phyloP scores from a whole-genome alignment of 2,888 invertebrate species.

The Mythimna pallens region DNA sequence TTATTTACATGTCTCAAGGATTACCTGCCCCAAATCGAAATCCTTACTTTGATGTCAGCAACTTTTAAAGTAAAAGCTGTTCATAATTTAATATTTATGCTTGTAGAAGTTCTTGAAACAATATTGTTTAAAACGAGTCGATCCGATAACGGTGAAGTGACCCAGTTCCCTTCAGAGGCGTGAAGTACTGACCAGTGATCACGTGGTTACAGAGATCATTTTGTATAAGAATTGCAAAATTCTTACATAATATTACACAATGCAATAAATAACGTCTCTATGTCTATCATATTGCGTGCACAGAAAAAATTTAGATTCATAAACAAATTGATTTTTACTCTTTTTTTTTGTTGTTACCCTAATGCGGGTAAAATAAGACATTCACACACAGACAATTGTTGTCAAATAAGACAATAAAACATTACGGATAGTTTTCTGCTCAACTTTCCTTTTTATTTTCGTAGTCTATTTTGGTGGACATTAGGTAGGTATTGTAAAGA shows the following conservation, averaged over 20 bases:
- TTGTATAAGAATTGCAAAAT: background rate
- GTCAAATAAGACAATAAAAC: background rate
- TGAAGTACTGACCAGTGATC: slow-evolving; percentile 1
- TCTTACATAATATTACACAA: background rate
- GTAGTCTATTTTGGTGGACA: background rate
- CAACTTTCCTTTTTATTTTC: background rate
- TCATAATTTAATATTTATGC: background rate
- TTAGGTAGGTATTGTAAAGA: background rate
- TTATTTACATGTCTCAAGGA: background rate
- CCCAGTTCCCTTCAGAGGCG: slow-evolving; percentile 51
- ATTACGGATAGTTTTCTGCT: background rate
- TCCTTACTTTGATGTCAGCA: background rate
- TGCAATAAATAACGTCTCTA: background rate
- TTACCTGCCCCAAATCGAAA: slow-evolving; percentile 2
- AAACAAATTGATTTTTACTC: background rate
- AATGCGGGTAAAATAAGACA: background rate
- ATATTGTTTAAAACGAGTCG: slow-evolving; percentile 28
- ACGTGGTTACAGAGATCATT: slow-evolving; percentile 2
- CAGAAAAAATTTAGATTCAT: background rate
- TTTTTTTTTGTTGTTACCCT: background rate
- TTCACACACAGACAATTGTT: background rate
- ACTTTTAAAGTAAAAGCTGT: slow-evolving; percentile 38
- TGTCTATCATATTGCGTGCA: background rate
- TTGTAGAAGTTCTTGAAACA: slow-evolving; percentile 25
- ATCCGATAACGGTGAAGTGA: slow-evolving; percentile 35